Conservation (phyloP, 2,888 invertebrate species). For the Xanthorhoe spadicearia region DNA sequence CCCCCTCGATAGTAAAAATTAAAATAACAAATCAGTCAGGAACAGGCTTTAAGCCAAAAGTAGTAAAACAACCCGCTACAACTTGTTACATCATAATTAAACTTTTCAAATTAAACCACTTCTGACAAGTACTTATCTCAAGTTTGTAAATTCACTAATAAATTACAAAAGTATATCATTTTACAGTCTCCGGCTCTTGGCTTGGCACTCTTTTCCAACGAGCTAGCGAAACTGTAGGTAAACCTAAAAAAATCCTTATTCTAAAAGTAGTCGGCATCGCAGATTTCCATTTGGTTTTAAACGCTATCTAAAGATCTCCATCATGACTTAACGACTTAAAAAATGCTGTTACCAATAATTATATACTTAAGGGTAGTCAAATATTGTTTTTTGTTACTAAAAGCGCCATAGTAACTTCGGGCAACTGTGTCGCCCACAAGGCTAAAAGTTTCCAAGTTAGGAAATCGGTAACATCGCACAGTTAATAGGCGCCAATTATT, state of each 20-base stretch:
- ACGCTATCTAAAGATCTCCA: too few species aligned
- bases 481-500: slow-evolving; percentile 8
- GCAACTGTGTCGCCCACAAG: not conserved
- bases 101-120: slow-evolving; percentile 38
- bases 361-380: too few species aligned
- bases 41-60: slow-evolving; percentile 8
- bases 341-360: too few species aligned
- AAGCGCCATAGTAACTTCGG: not conserved
- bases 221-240: too few species aligned
- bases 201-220: not conserved
- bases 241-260: too few species aligned
- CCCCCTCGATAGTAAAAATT: not conserved
- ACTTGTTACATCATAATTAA: slow-evolving; percentile 21
- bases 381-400: not conserved
- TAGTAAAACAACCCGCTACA: slow-evolving; percentile 11
- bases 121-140: slow-evolving; percentile 8
- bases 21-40: not conserved
- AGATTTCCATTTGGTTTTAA: too few species aligned
- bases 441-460: not conserved
- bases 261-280: too few species aligned
- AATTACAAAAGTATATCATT: slow-evolving; percentile 13
- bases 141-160: slow-evolving; percentile 31
- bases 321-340: too few species aligned
- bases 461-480: not conserved
- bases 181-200: not conserved